Percentiles rank a stretch among this genome's conserved stretches.
Conservation (phyloP, 2,888 invertebrate genomes). For the Tenthredo distinguenda region DNA sequence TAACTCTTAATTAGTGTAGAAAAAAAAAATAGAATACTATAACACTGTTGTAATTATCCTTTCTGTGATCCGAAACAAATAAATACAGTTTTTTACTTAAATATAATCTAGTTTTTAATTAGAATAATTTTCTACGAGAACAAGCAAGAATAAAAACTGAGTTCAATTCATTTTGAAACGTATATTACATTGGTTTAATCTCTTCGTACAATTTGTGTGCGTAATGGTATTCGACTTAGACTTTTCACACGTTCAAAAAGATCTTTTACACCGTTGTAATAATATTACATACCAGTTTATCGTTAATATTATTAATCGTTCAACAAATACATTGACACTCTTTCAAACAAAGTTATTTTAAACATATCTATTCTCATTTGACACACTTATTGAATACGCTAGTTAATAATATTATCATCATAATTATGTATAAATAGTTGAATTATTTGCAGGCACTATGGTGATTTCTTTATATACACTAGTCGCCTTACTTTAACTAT, state of each 20-base stretch:
- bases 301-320: not conserved
- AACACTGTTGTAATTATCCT: constrained; percentile 59
- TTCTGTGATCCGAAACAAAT: constrained; percentile 59
- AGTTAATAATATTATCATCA: not conserved
- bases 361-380: not conserved
- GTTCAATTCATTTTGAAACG: not conserved
- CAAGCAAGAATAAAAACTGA: not conserved
- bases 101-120: not conserved
- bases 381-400: not conserved
- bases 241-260: not conserved
- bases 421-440: constrained; percentile 10
- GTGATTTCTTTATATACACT: constrained; percentile 34
- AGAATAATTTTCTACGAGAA: not conserved
- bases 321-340: not conserved
- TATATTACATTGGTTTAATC: constrained; percentile 17
- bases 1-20: constrained; percentile 16
- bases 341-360: not conserved
- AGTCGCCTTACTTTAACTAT: not conserved
- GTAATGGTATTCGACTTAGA: not conserved
- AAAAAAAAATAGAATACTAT: constrained; percentile 44
- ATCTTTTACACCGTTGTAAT: not conserved
- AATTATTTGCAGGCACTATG: constrained; percentile 50
- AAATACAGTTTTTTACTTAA: constrained; percentile 43
- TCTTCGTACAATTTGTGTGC: not conserved
- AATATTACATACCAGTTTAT: not conserved